phyloP scores from a whole-genome alignment of 2,888 invertebrate species.

The Phaonia tiefii region DNA sequence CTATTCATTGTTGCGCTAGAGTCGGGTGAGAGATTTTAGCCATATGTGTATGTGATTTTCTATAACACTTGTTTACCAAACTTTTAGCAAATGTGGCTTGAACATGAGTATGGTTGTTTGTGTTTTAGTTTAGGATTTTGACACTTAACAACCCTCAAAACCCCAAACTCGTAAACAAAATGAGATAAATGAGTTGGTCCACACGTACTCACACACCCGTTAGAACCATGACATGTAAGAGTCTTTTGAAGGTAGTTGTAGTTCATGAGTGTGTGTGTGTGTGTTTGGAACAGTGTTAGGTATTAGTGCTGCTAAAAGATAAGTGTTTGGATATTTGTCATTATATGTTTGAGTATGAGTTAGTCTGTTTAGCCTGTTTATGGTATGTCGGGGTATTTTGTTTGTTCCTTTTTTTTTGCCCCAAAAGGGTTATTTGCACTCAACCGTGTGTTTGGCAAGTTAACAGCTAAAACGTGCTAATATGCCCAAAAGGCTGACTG shows the following conservation, averaged over 20 bases:
- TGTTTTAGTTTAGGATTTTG: conserved; percentile 57
- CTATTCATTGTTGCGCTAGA: no score
- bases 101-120: conserved; percentile 29
- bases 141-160: conserved; percentile 46
- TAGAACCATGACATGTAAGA: neutral
- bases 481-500: conserved; percentile 49
- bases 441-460: conserved; percentile 48
- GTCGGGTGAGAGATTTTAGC: neutral
- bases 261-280: neutral
- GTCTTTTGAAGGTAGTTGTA: no score
- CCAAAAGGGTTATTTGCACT: conserved; percentile 26
- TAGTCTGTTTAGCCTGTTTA: neutral
- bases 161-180: neutral
- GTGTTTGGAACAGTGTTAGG: neutral
- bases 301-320: neutral
- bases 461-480: conserved; percentile 62
- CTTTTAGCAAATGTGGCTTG: conserved; percentile 32
- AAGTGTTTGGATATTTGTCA: conserved; percentile 12
- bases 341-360: no score
- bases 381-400: neutral
- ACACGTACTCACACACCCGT: neutral
- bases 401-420: neutral
- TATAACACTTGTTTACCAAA: conserved; percentile 38
- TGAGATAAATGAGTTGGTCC: conserved; percentile 11
- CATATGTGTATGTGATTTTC: conserved; percentile 14